Percentiles rank a stretch among this genome's conserved stretches.
Conservation (phyloP, 2,888 invertebrate genomes). For the Synergus itoensis region DNA sequence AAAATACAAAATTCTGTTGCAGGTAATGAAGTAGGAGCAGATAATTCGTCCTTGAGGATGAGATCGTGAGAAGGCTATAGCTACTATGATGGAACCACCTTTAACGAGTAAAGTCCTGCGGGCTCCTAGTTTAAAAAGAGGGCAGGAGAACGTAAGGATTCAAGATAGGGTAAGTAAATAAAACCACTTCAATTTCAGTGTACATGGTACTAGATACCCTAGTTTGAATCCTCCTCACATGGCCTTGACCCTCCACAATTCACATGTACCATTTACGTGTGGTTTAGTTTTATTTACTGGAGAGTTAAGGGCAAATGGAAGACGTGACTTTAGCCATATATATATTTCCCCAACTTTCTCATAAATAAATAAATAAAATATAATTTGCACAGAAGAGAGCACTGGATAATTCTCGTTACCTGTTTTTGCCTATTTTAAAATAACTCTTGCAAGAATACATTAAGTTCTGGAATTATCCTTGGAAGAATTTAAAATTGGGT, state of each 20-base stretch:
- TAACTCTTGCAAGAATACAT: no score
- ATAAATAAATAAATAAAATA: no score
- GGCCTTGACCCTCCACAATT: constrained; percentile 43
- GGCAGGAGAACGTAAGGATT: constrained; percentile 88
- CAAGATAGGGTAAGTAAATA: constrained; percentile 86
- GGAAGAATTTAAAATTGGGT: no score
- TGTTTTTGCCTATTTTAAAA: no score
- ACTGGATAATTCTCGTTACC: no score
- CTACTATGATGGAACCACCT: constrained; percentile 74
- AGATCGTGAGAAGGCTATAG: constrained; percentile 55
- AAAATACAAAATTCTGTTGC: constrained; percentile 47
- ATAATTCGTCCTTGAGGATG: constrained; percentile 58
- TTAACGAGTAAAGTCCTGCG: constrained; percentile 84
- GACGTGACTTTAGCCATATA: no score
- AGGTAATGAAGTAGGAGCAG: constrained; percentile 61
- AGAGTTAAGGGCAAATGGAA: neutral
- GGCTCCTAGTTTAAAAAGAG: constrained; percentile 88
- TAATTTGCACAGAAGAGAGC: no score
- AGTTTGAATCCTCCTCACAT: constrained; percentile 52
- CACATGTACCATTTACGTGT: constrained; percentile 7
- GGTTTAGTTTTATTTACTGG: neutral
- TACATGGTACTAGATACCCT: neutral
- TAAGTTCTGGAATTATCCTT: no score
- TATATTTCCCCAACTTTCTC: no score
- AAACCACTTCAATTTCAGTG: neutral